These are phyloP conservation scores for Cydia pomonella DNA, from an alignment of 1,140 invertebrate genomes.

Conservation along the genomic window DNA sequence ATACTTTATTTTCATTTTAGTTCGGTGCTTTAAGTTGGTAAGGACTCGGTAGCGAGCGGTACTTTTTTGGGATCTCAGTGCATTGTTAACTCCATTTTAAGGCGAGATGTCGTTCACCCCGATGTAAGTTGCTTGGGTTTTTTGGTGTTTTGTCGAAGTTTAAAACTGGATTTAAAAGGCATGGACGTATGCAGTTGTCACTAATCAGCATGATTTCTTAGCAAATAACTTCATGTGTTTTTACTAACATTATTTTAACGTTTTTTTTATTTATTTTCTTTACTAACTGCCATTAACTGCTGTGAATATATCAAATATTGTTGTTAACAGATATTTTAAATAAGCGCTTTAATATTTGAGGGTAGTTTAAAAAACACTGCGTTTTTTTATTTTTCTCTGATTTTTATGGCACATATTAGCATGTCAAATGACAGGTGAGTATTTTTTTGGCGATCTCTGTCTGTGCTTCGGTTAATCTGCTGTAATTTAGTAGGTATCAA, in stretches of 20 bases:
- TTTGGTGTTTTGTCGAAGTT: constrained; percentile 37
- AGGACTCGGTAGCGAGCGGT: constrained; percentile 48
- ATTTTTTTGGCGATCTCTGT: too few relatives aligned
- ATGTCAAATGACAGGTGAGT: too few relatives aligned
- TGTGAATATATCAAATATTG: too few relatives aligned
- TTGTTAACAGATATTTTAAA: too few relatives aligned
- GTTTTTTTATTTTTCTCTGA: too few relatives aligned
- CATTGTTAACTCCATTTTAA: constrained; percentile 42
- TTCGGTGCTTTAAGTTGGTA: constrained; percentile 47
- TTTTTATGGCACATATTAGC: too few relatives aligned
- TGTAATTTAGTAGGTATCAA: too few relatives aligned
- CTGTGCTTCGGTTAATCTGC: too few relatives aligned
- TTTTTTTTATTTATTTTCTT: neutral
- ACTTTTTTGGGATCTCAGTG: constrained; percentile 39
- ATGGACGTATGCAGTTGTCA: neutral
- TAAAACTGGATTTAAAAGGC: constrained; percentile 6
- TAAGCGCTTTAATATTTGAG: too few relatives aligned
- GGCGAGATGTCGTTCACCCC: constrained; percentile 69
- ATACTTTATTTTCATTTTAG: constrained; percentile 58
- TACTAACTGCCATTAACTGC: neutral
- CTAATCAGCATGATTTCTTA: neutral
- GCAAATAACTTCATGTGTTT: constrained; percentile 10
- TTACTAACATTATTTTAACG: neutral
- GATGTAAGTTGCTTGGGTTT: constrained; percentile 66
- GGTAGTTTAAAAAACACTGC: neutral